Base-by-base conservation (phyloP, 2,113 vertebrate species). In the Vicugna pacos region DNA sequence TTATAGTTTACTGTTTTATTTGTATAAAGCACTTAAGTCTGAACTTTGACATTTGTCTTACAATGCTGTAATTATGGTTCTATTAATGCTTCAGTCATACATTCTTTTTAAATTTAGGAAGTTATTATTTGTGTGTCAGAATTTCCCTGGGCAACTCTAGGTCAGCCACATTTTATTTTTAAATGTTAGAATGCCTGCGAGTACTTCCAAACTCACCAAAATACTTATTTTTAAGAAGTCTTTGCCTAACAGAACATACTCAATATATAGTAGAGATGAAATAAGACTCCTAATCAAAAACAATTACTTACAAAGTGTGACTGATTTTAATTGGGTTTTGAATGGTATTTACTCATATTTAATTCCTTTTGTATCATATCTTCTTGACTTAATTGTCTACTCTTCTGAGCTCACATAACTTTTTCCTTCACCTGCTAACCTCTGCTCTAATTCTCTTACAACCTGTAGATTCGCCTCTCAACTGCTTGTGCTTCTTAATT, bases 1-100 rank as follows among this genome's bases (percentile, higher is more conserved):
- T 96, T 88, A 86, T 82, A 89, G 64, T 96, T 97, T 96, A 81
- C 56, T 94, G 80, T 83, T 94, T 97, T 96, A 94, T 97, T 96
- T 91, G 84, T 94, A 67, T 67, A 92, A 83, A 10, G 0, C 70
- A 97, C 91, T 97, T 96, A 94, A 92, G 89, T 1, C 3, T 92
- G 97, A 98, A 94, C 97, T 62, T 46, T 94, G 62, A 28, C 35
- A 82, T 89, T 77, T 10, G 58, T 92, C 76, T 54, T 62, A 38
- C 81, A 76, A 94, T 26, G 72, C 0, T 77, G 2, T 62, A 92
- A 80, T 96, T 96, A 97, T 20, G 70, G 84, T 83, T 80, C 94
- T 97, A 85, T 75, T 94, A 93, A 89, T 87, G 75, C 26, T 87
- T 91, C 9, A 19, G 52, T 50, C 65, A 56, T 62, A 30, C 20